phyloP scores from a whole-genome alignment of 1,140 invertebrate species.

The Drosophila nasuta region DNA sequence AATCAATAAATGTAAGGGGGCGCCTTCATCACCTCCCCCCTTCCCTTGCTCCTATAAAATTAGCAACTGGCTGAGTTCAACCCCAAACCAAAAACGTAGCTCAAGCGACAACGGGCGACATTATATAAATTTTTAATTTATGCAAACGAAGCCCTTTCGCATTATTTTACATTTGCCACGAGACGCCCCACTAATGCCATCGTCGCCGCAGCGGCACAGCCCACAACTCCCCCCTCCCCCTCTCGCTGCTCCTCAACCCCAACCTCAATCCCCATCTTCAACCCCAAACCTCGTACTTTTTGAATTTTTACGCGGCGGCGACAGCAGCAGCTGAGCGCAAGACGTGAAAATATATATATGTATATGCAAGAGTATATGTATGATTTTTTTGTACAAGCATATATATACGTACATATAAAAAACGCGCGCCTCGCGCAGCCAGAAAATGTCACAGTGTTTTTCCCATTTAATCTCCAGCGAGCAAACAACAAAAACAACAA shows the following conservation, averaged over 20 bases:
- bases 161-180: conserved; percentile 83
- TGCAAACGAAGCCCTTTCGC: conserved; percentile 84
- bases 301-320: conserved; percentile 57
- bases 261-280: conserved; percentile 17
- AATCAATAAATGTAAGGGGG: conserved; percentile 41
- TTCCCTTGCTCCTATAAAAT: not conserved
- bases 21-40: not conserved
- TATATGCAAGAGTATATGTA: conserved; percentile 26
- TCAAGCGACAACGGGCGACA: conserved; percentile 63
- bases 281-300: conserved; percentile 52
- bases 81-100: conserved; percentile 3
- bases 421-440: conserved; percentile 65
- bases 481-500: conserved; percentile 70
- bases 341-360: conserved; percentile 33
- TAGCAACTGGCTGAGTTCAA: conserved; percentile 5
- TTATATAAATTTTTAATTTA: conserved; percentile 84
- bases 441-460: conserved; percentile 83
- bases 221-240: conserved; percentile 8
- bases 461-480: conserved; percentile 79
- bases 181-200: conserved; percentile 79
- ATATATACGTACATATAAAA: conserved; percentile 42
- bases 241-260: not conserved
- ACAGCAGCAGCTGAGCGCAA: conserved; percentile 63
- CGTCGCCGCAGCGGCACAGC: conserved; percentile 55
- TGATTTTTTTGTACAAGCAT: conserved; percentile 5